These are phyloP conservation scores for Abrostola tripartita DNA, from an alignment of 2,888 invertebrate genomes.

Conservation along the genomic window DNA sequence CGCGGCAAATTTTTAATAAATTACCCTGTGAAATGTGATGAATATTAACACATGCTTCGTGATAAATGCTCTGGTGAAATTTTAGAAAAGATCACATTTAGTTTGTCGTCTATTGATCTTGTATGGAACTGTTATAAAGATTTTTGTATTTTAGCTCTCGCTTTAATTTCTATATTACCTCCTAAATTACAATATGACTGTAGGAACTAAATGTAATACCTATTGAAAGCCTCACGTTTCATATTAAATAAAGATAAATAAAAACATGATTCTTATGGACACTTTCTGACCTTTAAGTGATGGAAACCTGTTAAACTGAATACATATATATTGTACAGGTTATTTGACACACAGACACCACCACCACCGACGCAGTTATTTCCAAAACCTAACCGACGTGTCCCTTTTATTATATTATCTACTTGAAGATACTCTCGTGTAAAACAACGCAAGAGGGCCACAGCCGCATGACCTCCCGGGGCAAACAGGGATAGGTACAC, in stretches of 20 bases:
- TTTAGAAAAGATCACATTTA: slow-evolving; percentile 1
- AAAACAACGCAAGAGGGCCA: slow-evolving; percentile 72
- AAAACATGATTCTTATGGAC: too few relatives aligned
- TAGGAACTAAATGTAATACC: too few relatives aligned
- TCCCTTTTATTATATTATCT: slow-evolving; percentile 74
- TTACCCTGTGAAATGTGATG: slow-evolving; percentile 41
- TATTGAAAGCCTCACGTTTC: too few relatives aligned
- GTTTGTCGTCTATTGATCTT: too few relatives aligned
- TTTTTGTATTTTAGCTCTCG: too few relatives aligned
- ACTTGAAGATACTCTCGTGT: slow-evolving; percentile 77
- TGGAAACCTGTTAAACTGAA: slow-evolving; percentile 57
- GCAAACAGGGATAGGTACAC: slow-evolving; percentile 85
- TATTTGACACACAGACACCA: slow-evolving; percentile 65
- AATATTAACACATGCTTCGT: slow-evolving; percentile 29
- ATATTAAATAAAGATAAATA: too few relatives aligned
- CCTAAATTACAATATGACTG: too few relatives aligned
- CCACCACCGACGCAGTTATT: slow-evolving; percentile 58
- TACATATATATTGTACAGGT: slow-evolving; percentile 60
- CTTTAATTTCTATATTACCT: too few relatives aligned
- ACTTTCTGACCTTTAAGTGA: slow-evolving; percentile 44
- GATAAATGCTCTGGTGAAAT: slow-evolving; percentile 21
- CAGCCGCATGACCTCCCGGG: slow-evolving; percentile 85
- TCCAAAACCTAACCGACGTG: slow-evolving; percentile 68
- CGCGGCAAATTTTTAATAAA: slow-evolving; percentile 66
- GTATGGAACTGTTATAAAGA: too few relatives aligned